A percentile compares a stretch with the other conserved stretches of the same genome.
Evolutionary conservation across 2,113 vertebrate genomes (phyloP).

Genomic region (Daubentonia madagascariensis): DNA sequence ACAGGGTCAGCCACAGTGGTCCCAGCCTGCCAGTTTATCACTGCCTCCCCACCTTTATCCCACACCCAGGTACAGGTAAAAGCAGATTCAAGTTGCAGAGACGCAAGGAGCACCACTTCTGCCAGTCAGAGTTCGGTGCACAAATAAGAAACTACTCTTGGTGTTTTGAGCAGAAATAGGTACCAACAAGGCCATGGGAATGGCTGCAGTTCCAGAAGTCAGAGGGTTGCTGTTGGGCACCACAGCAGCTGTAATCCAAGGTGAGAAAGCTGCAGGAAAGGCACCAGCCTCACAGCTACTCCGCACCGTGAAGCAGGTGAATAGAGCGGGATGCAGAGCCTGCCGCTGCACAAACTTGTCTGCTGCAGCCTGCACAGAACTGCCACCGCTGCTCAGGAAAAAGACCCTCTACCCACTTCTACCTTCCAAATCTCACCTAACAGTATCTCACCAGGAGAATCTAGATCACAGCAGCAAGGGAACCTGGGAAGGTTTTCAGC

Average conservation of each 20-base stretch:
- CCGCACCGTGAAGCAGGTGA: neutral
- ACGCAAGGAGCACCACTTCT: neutral
- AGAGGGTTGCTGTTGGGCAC: neutral
- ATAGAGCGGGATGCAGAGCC: neutral
- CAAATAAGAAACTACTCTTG: neutral
- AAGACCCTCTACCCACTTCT: neutral
- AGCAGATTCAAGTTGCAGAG: neutral
- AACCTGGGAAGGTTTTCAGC: neutral
- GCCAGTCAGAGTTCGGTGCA: neutral
- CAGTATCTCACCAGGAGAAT: neutral
- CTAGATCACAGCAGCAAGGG: neutral
- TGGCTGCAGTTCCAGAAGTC: neutral
- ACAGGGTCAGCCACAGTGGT: neutral
- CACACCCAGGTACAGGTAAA: neutral
- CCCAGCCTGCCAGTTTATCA: neutral
- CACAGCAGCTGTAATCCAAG: neutral
- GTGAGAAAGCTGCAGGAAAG: neutral
- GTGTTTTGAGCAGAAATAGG: neutral
- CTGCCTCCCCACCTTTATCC: neutral
- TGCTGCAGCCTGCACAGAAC: neutral
- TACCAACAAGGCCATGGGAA: neutral
- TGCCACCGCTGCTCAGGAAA: neutral
- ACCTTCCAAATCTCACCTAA: neutral
- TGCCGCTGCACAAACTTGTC: neutral
- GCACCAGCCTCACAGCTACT: neutral